These are phyloP conservation scores for Oryzias curvinotus DNA, from an alignment of 2,113 vertebrate genomes.

Conservation along the genomic window DNA sequence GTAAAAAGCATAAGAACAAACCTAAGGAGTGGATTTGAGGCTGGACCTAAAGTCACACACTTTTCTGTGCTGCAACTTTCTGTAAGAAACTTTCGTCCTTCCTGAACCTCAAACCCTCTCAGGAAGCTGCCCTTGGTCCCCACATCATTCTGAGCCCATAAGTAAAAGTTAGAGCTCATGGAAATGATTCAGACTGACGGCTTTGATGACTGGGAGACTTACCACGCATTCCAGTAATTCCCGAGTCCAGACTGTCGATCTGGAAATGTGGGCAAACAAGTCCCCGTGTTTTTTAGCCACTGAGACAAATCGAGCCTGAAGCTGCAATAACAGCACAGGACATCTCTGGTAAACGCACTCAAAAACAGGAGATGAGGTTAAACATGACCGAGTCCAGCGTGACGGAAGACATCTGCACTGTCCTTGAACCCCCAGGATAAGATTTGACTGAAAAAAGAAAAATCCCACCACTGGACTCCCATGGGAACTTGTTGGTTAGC, in stretches of 20 bases:
- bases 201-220: constrained; percentile 29
- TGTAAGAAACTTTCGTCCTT: too few species aligned
- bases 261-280: background rate
- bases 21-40: too few species aligned
- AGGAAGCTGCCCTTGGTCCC: constrained; percentile 7
- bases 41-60: too few species aligned
- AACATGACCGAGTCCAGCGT: constrained; percentile 24
- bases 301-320: constrained; percentile 37
- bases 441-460: background rate
- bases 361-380: constrained; percentile 50
- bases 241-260: constrained; percentile 2
- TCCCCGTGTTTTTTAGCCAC: constrained; percentile 19
- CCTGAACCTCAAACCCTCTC: background rate
- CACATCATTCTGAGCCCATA: constrained; percentile 3
- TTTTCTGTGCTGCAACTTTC: too few species aligned
- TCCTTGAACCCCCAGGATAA: constrained; percentile 26
- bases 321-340: constrained; percentile 38
- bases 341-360: constrained; percentile 22
- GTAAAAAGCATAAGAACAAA: too few species aligned
- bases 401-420: constrained; percentile 35
- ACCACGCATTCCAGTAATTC: constrained; percentile 45
- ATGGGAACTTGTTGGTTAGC: background rate
- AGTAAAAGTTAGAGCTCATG: constrained; percentile 14
- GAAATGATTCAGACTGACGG: constrained; percentile 29
- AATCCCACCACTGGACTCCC: constrained; percentile 9